Evolutionary conservation across 2,113 vertebrate species (phyloP).

Genomic region (Riparia riparia): DNA sequence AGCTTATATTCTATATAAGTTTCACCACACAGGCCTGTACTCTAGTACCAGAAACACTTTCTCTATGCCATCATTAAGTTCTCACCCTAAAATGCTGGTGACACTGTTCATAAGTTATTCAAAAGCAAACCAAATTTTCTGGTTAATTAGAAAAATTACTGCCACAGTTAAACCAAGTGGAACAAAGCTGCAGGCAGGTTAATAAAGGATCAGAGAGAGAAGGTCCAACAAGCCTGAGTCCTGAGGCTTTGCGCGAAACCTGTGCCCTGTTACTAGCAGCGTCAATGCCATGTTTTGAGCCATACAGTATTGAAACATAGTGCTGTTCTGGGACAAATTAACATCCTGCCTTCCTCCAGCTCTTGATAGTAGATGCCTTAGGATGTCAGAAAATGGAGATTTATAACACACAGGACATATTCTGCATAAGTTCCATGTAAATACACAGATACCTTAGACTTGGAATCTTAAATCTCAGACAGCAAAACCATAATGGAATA

Average conservation of each 20-base stretch:
- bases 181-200: background rate
- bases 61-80: background rate
- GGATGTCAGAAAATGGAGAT: background rate
- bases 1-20: background rate
- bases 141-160: background rate
- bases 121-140: background rate
- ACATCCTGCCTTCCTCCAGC: background rate
- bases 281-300: background rate
- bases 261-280: background rate
- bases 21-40: background rate
- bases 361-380: background rate
- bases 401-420: background rate
- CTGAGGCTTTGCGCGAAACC: background rate
- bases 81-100: background rate
- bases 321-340: background rate
- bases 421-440: background rate
- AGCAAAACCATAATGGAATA: background rate
- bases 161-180: background rate
- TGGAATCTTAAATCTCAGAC: background rate
- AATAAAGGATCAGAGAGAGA: background rate
- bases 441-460: background rate
- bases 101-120: background rate
- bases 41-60: background rate
- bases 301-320: fast-evolving
- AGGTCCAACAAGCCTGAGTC: background rate